Base-by-base conservation (phyloP, 2,113 vertebrate genomes). In the Brachyhypopomus gauderio region DNA sequence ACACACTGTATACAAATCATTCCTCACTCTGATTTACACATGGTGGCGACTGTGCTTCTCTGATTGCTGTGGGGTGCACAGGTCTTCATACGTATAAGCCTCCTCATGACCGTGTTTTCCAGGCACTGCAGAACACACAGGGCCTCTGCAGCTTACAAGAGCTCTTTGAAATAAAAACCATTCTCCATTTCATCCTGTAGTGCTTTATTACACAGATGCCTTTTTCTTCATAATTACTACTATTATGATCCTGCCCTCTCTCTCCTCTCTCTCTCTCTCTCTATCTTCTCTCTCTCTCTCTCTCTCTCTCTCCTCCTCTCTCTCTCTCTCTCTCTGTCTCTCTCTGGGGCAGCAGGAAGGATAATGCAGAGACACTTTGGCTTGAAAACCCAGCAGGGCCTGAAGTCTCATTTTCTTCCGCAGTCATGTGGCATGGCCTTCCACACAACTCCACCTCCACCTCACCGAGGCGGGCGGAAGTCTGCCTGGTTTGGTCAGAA, bases 301-400 rank as follows among this genome's bases (percentile, higher is more conserved):
- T 78, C 79, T 86, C 86, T 79, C 85, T 67, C 62, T 79, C 70
- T 85, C 75, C 88, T 85, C 87, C 83, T 75, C 81, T 70, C 73
- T 77, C 67, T 84, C n/a, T 85, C 8, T 5, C 27, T 19, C 9
- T 45, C 67, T 14, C 5, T 12, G 5, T 71, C n/a, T 72, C 67
- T 79, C 45, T 79, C 48, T 36, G n/a, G 36, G 23, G 3, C 45
- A 62, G 58, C n/a, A n/a, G 58, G 3, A 60, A 60, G 19, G n/a
- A 7, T 9, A 81, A 86, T 66, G 56, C 82, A 52, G 72, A 30
- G 19, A 52, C 45, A 1, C 82, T 1, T 81, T 70, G 14, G 25
- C 70, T 79, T 69, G 78, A 58, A 58, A 19, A 60, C 58, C 3
- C 19, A 7, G 6, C 58, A 60, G 58, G n/a, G n/a, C 58, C 58